Evolutionary conservation across 1,140 invertebrate species (phyloP).

Genomic region (Bombus waltoni): DNA sequence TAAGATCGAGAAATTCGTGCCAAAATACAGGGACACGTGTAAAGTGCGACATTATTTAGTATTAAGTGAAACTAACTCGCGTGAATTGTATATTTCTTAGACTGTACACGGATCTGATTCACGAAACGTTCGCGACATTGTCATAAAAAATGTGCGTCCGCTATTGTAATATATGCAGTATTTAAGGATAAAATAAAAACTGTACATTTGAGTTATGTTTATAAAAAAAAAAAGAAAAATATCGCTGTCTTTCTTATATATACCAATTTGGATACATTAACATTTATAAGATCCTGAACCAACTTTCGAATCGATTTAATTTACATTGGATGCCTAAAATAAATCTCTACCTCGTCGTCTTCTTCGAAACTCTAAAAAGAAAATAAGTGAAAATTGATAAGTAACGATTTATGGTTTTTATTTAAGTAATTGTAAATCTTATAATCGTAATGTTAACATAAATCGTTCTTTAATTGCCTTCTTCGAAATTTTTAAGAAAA

Average conservation of each 20-base stretch:
- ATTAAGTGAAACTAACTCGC: conserved; percentile 41
- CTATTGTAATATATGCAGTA: conserved; percentile 66
- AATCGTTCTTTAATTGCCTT: too few species aligned
- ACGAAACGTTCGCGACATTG: conserved; percentile 17
- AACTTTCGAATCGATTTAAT: background rate
- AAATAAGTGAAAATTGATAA: background rate
- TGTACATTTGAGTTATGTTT: conserved; percentile 66
- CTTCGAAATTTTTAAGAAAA: background rate
- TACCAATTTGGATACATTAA: background rate
- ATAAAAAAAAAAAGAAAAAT: conserved; percentile 20
- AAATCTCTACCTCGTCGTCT: background rate
- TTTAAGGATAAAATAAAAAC: conserved; percentile 64
- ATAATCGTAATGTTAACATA: too few species aligned
- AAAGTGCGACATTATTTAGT: conserved; percentile 24
- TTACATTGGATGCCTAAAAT: background rate
- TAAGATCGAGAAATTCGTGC: conserved; percentile 43
- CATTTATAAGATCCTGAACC: background rate
- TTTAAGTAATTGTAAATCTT: too few species aligned
- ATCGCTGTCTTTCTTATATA: background rate
- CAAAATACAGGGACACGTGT: conserved; percentile 46
- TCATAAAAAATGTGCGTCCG: conserved; percentile 17
- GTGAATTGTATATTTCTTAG: conserved; percentile 56
- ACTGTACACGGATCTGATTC: conserved; percentile 36
- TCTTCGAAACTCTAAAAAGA: background rate
- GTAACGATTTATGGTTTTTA: background rate